These are phyloP conservation scores for Cairina moschata DNA, from an alignment of 2,113 vertebrate genomes.

Conservation along the genomic window DNA sequence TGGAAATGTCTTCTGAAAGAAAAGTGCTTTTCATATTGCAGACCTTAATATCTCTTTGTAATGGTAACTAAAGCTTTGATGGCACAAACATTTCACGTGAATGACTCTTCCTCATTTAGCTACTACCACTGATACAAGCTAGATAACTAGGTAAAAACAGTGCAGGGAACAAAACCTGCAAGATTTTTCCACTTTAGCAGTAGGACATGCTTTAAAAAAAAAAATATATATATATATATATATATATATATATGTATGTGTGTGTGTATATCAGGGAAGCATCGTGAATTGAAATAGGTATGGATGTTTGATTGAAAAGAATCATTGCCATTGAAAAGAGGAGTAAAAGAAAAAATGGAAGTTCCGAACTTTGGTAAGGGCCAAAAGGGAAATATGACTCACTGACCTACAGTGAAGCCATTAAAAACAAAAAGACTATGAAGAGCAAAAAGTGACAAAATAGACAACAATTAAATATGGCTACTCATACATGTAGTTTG, in stretches of 20 bases:
- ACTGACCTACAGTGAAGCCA: neutral
- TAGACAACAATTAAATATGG: neutral
- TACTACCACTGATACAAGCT: neutral
- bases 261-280: neutral
- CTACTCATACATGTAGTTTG: no score
- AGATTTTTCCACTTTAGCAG: neutral
- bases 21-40: neutral
- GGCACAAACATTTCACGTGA: neutral
- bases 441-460: neutral
- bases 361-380: neutral
- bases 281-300: neutral
- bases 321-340: neutral
- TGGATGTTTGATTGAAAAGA: neutral
- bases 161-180: neutral
- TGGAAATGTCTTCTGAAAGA: neutral
- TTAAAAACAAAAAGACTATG: neutral
- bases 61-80: neutral
- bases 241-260: no score
- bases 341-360: neutral
- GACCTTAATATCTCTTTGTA: neutral
- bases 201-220: neutral
- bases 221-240: no score
- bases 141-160: neutral
- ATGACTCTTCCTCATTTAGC: neutral
- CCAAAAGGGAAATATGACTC: neutral